These are phyloP conservation scores for Drosophila kambysellisi DNA, from an alignment of 2,888 invertebrate species.

Conservation along the genomic window DNA sequence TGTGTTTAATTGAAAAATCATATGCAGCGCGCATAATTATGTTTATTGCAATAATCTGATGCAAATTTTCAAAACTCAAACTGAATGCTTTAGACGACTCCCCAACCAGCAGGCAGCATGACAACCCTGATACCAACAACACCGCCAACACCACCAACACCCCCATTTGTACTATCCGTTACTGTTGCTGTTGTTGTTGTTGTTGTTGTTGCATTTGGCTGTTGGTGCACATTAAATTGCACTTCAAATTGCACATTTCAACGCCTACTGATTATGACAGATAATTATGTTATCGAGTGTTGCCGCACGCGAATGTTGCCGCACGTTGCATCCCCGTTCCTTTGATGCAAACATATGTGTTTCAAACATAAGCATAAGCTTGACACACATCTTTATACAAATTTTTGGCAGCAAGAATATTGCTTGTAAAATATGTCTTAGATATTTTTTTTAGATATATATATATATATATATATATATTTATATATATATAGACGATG, in stretches of 20 bases:
- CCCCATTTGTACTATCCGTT: slow-evolving; percentile 29
- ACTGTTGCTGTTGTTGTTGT: slow-evolving; percentile 23
- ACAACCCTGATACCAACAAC: slow-evolving; percentile 38
- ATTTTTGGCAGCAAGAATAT: not conserved
- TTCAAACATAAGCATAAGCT: not conserved
- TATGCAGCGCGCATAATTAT: slow-evolving; percentile 83
- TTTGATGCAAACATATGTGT: slow-evolving; percentile 1
- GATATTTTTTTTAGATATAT: too few relatives aligned
- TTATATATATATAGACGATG: not conserved
- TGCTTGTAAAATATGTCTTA: not conserved
- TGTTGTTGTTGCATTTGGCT: slow-evolving; percentile 46
- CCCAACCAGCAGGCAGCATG: slow-evolving; percentile 25
- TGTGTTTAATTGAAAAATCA: slow-evolving; percentile 84
- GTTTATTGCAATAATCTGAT: slow-evolving; percentile 82
- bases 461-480: too few relatives aligned
- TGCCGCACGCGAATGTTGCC: slow-evolving; percentile 63
- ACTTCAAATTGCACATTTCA: slow-evolving; percentile 82
- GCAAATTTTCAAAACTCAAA: slow-evolving; percentile 78
- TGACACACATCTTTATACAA: not conserved
- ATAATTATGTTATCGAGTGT: slow-evolving; percentile 80
- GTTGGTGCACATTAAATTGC: slow-evolving; percentile 76
- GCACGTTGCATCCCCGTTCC: slow-evolving; percentile 7
- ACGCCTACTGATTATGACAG: slow-evolving; percentile 83
- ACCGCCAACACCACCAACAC: not conserved
- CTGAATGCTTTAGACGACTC: slow-evolving; percentile 68